phyloP scores from a whole-genome alignment of 2,797 vertebrate genomes.

The Sebastiscus tertius region DNA sequence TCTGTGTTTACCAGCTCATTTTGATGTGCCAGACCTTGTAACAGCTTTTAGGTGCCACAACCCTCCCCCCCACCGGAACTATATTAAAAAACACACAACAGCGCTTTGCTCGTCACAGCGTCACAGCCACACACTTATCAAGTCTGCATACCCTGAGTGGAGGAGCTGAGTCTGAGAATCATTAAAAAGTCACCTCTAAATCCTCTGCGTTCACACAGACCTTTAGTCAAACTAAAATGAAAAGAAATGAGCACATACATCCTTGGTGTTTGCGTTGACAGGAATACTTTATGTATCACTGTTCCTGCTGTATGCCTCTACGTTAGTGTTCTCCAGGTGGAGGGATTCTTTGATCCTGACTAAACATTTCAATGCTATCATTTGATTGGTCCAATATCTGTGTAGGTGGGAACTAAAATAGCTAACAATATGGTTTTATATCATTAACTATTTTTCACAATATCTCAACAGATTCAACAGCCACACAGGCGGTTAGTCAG shows the following conservation, averaged over 20 bases:
- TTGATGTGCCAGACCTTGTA: conserved; percentile 69
- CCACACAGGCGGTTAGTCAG: background rate
- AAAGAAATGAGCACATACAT: background rate
- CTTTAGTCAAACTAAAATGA: background rate
- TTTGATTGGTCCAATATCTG: background rate
- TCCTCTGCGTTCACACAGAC: background rate
- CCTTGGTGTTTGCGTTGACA: background rate
- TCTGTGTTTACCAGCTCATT: conserved; percentile 75
- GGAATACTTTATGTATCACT: background rate
- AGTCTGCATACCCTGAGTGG: conserved; percentile 6
- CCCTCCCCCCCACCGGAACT: conserved; percentile 12
- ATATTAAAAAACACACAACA: conserved; percentile 61
- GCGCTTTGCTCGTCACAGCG: conserved; percentile 33
- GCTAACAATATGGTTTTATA: background rate
- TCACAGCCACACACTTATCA: conserved; percentile 58
- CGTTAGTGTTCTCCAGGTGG: background rate
- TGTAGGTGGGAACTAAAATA: background rate
- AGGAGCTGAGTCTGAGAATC: conserved; percentile 19
- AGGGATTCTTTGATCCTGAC: background rate
- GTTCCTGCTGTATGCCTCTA: background rate
- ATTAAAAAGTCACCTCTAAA: conserved; percentile 42
- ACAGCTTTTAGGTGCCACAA: conserved; percentile 66
- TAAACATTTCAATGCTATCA: no score
- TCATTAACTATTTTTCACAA: background rate
- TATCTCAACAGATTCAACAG: background rate